phyloP scores from a whole-genome alignment of 2,888 invertebrate species.

The Halocaridina rubra region DNA sequence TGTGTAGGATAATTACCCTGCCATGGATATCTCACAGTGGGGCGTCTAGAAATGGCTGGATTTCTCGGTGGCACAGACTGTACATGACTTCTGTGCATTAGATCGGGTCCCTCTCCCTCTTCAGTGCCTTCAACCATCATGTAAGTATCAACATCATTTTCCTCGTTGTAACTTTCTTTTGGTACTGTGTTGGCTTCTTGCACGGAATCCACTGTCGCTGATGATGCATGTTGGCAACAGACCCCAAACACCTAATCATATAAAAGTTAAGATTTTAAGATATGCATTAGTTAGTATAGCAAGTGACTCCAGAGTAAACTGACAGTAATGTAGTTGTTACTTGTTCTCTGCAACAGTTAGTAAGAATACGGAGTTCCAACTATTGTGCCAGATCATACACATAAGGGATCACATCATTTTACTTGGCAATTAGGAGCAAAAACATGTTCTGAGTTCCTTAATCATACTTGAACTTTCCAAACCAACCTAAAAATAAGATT shows the following conservation, averaged over 20 bases:
- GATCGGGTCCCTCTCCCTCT: background rate
- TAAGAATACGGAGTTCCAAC: too few species aligned
- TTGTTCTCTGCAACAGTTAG: too few species aligned
- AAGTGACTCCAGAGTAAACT: too few species aligned
- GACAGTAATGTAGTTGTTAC: too few species aligned
- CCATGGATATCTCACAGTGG: background rate
- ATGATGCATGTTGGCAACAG: constrained; percentile 17
- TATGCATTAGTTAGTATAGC: too few species aligned
- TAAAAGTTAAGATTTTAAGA: too few species aligned
- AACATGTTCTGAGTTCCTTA: too few species aligned
- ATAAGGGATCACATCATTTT: too few species aligned
- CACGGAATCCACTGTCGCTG: background rate
- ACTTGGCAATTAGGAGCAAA: too few species aligned
- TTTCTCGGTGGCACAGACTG: constrained; percentile 18
- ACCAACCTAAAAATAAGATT: too few species aligned
- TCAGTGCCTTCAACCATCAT: background rate
- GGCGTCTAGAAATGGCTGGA: background rate
- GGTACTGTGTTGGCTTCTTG: background rate
- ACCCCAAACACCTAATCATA: constrained; percentile 51
- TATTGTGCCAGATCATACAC: too few species aligned
- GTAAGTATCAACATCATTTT: background rate
- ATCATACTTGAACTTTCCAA: too few species aligned
- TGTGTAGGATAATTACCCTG: background rate
- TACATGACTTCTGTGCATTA: constrained; percentile 45
- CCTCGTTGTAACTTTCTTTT: background rate